Base-by-base conservation (phyloP, 2,113 vertebrate species). In the Albula glossodonta region DNA sequence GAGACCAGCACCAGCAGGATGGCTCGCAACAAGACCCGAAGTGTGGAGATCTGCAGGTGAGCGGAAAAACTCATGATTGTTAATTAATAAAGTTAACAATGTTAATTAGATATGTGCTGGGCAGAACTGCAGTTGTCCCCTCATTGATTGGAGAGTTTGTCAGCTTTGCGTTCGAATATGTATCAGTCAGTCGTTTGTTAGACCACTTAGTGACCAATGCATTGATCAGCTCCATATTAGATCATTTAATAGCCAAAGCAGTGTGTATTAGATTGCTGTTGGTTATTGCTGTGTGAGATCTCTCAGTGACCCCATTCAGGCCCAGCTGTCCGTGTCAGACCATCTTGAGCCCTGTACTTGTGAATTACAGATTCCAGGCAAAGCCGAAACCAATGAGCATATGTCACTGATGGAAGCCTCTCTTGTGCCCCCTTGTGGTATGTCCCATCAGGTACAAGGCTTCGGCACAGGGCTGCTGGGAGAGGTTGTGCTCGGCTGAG, bases 31-130 rank as follows among this genome's bases (percentile, higher is more conserved):
- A 98, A 95, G 92, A 94, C 92, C 78, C 96, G 92, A 89, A 95
- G 94, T 49, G 94, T 99, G 83, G 97, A 99, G 90, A 96, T 99
- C 90, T 98, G 95, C 94, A 97, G 97, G 98, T 99, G 89, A 92
- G 90, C 87, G 41, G 48, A 22, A 4, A 82, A 19, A 19, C 51
- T 81, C 15, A 13, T 41, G 49, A n/a, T n/a, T n/a, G n/a, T n/a
- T n/a, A n/a, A n/a, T n/a, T n/a, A n/a, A n/a, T n/a, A n/a, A n/a
- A n/a, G n/a, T n/a, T n/a, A n/a, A n/a, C n/a, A n/a, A n/a, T n/a
- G 51, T 10, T 50, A 19, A 17, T 52, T 41, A 49, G n/a, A n/a
- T 5, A 22, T 53, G 17, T 31, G 19, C 15, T 11, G 15, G 5
- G 49, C 2, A 19, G 49, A 41, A 41, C 31, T 41, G 31, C 31